Evolutionary conservation across 1,140 invertebrate genomes (phyloP), one percentile per base, ranked within the genome.

Genomic region (Potamilus streckersoni): DNA sequence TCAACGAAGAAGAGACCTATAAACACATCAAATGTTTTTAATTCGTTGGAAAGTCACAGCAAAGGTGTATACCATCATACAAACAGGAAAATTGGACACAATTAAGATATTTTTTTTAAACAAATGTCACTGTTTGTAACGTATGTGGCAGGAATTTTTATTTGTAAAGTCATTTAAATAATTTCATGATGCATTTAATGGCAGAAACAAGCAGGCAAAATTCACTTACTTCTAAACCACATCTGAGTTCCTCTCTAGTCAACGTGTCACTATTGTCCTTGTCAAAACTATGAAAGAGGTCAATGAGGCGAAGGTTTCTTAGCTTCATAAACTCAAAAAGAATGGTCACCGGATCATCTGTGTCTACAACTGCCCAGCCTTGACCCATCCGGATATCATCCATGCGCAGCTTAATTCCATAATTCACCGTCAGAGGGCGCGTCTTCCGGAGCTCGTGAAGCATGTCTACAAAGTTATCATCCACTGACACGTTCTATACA

Each of bases 241-340:
- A 73, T 49, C 80, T 76, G 55, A 86, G 80, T 64, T 86, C 85
- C 65, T 83, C 82, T 72, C 84, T 76, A 16, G 80, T 76, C 19
- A 86, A 62, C 0, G 82, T 82, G 17, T 85, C 82, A 61, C 81
- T 86, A 58, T 84, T 83, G 69, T 85, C 84, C 69, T 79, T 83
- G 74, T 86, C 85, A 27, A 86, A 74, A 55, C 79, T 82, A 61
- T 83, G 81, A 49, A 86, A 74, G 17, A 86, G 58, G 65, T 86
- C 85, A 27, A 86, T 85, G 55, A 86, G 64, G 20, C 85, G 73
- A 0, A 86, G 69, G 66, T 86, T 86, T 65, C 80, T 81, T 19
- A 80, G 77, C 27, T 83, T 83, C 78, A 85, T 85, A 66, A 82
- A 85, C 75, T 86, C 85, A 64, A 86, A 86, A 65, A 86, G 58